Base-by-base conservation (phyloP, 2,113 vertebrate species). In the Asarcornis scutulata region DNA sequence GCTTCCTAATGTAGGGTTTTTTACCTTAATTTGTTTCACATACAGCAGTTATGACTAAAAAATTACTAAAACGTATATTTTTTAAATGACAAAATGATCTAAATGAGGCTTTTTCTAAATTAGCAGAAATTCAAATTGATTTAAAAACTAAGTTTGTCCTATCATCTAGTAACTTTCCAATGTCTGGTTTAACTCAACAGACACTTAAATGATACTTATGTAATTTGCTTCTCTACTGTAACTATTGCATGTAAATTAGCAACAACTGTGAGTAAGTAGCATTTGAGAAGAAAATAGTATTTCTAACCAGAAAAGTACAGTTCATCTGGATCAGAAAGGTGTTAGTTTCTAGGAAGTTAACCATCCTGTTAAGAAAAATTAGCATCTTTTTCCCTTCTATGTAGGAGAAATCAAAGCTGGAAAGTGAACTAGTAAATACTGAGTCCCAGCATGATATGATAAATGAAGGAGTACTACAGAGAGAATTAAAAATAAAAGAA, bases 371-470 rank as follows among this genome's bases (percentile, higher is more conserved):
- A 76, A 73, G 71, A 75, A 74, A 82, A 87, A 38, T 9, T 3
- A 20, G 2, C 1, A 7, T 67, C 1, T 48, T 75, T 60, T 73
- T 34, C 31, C 8, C 83, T 59, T 88, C 29, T 93, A 0, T 96
- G 23, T 93, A 99, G 99, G 99, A 99, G 80, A 99, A 99, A 93
- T 99, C 99, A 76, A 98, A 97, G 91, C 92, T 99, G 93, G 97
- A 99, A 92, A 99, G 98, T 86, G 98, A 99, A 89, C 84, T 99
- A 22, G 69, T 98, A 60, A 99, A 99, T 95, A 96, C 98, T 73
- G 97, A 98, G 17, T 98, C 98, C 63, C 97, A 98, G 34, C 83
- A 98, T 87, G 81, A 97, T 27, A 98, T 99, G 98, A 95, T 99
- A 94, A 97, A 95, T 53, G 96, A 98, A 90, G 98, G 74, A 77